Base-by-base conservation (phyloP, 2,797 vertebrate species). In the Hyperoplus lanceolatus region DNA sequence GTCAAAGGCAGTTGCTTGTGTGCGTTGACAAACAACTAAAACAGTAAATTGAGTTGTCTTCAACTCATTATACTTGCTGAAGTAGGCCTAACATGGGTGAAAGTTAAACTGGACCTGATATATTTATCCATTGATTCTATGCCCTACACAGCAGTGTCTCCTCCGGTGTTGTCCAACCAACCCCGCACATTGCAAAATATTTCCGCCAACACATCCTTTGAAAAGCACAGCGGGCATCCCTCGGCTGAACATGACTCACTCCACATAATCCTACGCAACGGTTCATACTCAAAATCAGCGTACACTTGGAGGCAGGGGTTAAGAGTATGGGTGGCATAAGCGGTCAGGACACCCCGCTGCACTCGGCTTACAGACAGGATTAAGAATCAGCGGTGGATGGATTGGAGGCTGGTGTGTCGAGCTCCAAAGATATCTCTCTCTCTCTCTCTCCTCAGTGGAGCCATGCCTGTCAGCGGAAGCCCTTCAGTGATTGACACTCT, bases 261-360 rank as follows among this genome's bases (percentile, higher is more conserved):
- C 58, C 6, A 69, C 80, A 85, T 85, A 88, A 91, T 93, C 92
- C 93, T 49, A 92, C 92, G 83, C 84, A 83, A 90, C 93, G 92
- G 93, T 85, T 91, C 89, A 94, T 60, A 85, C 79, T 72, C 65
- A 57, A 78, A 85, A 87, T 74, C 80, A 61, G 86, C 66, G 13
- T 82, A 64, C 67, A 74, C 74, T 89, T 80, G 0, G 36, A 93
- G 82, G 88, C 87, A 75, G 79, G 82, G 87, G 90, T 93, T 90
- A 86, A 87, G 87, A 84, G 85, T 87, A 92, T 90, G 89, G 89
- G 90, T 89, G 89, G 91, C 65, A 74, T 78, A 80, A 83, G 88
- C 76, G 84, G 85, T 82, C 88, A 89, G 87, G 92, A 90, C 79
- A 63, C 85, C 90, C 89, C 61, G 68, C 83, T 80, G 89, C 1